A percentile compares a stretch with the other conserved stretches of the same genome.
Conservation (phyloP, 2,113 vertebrate species). For the Caretta caretta region DNA sequence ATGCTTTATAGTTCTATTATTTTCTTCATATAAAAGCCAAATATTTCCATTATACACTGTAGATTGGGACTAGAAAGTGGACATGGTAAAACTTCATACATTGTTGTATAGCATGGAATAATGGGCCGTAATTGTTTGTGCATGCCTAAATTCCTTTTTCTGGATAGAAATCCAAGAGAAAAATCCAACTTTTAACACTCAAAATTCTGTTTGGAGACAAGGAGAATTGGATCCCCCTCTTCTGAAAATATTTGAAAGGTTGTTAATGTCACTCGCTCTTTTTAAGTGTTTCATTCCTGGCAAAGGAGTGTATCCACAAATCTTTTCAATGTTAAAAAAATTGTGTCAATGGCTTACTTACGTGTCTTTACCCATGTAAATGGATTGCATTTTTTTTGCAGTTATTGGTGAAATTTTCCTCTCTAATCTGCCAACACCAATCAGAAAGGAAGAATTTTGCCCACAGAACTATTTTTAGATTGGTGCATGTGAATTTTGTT, state of each 20-base stretch:
- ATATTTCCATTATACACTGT: background rate
- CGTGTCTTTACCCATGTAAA: background rate
- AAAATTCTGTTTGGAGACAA: background rate
- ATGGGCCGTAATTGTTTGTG: background rate
- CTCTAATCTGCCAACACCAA: background rate
- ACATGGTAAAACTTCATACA: background rate
- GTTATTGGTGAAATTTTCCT: background rate
- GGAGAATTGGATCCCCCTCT: background rate
- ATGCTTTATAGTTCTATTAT: background rate
- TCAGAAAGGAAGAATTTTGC: background rate
- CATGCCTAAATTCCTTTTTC: background rate
- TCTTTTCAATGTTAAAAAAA: background rate
- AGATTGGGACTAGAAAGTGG: background rate
- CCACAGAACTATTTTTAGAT: background rate
- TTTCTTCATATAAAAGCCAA: background rate
- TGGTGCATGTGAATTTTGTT: background rate
- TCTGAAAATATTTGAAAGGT: background rate
- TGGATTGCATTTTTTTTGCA: background rate
- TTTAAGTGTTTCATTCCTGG: background rate
- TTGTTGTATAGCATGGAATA: background rate
- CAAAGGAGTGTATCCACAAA: background rate
- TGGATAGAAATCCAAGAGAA: background rate
- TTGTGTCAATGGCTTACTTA: background rate
- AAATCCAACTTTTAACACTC: background rate
- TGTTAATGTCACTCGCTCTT: background rate